phyloP scores from a whole-genome alignment of 2,113 vertebrate genomes.

The Limanda limanda region DNA sequence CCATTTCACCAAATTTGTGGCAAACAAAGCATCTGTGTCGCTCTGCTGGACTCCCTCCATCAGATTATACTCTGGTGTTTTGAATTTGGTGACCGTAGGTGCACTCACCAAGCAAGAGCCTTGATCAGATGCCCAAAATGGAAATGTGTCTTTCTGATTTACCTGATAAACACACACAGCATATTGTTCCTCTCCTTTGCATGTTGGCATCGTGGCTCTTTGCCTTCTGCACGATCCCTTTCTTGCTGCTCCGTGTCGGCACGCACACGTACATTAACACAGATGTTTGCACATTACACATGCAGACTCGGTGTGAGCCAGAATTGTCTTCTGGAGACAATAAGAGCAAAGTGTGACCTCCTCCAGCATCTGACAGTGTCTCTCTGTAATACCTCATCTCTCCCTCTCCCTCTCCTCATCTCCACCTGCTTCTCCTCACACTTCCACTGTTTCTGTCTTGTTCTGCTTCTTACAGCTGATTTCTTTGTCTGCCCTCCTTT shows the following conservation, averaged over 20 bases:
- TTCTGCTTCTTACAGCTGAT: conserved; percentile 27
- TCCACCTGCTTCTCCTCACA: conserved; percentile 49
- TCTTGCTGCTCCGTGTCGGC: conserved; percentile 46
- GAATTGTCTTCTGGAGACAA: conserved; percentile 72
- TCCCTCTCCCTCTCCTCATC: conserved; percentile 45
- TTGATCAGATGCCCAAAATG: conserved; percentile 48
- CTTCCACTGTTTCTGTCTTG: conserved; percentile 13
- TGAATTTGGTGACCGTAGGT: conserved; percentile 17
- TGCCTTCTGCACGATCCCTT: conserved; percentile 19
- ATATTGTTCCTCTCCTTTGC: conserved; percentile 43
- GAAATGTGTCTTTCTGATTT: conserved; percentile 36
- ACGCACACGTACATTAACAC: conserved; percentile 37
- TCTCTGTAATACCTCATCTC: conserved; percentile 63
- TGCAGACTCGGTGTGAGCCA: conserved; percentile 53
- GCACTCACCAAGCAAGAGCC: conserved; percentile 24
- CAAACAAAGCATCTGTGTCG: conserved; percentile 15
- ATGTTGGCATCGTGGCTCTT: conserved; percentile 24
- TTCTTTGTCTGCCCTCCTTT: conserved; percentile 40
- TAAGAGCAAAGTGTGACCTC: conserved; percentile 68
- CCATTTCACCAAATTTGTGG: conserved; percentile 20
- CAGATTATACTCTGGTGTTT: conserved; percentile 35
- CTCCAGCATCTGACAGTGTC: conserved; percentile 56
- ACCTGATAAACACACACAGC: conserved; percentile 18
- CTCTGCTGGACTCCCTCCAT: conserved; percentile 32
- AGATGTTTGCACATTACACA: conserved; percentile 62